Evolutionary conservation across 1,140 invertebrate species (phyloP).

Genomic region (Orussus abietinus): DNA sequence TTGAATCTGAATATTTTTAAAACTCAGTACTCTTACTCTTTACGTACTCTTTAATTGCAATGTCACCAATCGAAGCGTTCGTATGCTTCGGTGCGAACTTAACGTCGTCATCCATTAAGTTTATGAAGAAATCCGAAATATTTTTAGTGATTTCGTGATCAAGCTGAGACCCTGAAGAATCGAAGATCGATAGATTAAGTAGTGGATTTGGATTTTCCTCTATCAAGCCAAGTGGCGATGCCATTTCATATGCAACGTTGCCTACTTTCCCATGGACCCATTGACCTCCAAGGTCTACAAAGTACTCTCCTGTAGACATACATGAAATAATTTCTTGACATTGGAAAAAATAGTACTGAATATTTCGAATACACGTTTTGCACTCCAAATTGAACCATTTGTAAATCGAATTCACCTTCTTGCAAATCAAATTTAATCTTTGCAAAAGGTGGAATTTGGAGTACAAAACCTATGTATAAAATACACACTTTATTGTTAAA

Average conservation of each 20-base stretch:
- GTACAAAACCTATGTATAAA: too few species aligned
- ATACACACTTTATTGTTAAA: not conserved
- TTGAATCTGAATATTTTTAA: slow-evolving; percentile 7
- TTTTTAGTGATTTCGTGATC: slow-evolving; percentile 33
- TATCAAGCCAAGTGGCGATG: slow-evolving; percentile 56
- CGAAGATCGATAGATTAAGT: too few species aligned
- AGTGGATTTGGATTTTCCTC: too few species aligned
- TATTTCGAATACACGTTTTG: too few species aligned
- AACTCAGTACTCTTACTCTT: slow-evolving; percentile 45
- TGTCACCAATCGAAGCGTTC: slow-evolving; percentile 47
- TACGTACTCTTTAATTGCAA: slow-evolving; percentile 51
- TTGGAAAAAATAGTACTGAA: too few species aligned
- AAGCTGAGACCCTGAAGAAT: too few species aligned
- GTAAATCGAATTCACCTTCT: too few species aligned
- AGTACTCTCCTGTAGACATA: too few species aligned
- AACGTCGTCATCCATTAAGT: slow-evolving; percentile 23
- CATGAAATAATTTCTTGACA: too few species aligned
- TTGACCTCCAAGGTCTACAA: slow-evolving; percentile 81
- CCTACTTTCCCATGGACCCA: slow-evolving; percentile 78
- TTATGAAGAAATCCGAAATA: slow-evolving; percentile 29
- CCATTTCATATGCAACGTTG: slow-evolving; percentile 66
- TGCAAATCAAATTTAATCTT: too few species aligned
- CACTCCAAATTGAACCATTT: too few species aligned
- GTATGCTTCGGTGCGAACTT: slow-evolving; percentile 30
- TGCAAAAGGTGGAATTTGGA: too few species aligned